Evolutionary conservation across 2,888 invertebrate genomes (phyloP).

Genomic region (Xylocampa areola): DNA sequence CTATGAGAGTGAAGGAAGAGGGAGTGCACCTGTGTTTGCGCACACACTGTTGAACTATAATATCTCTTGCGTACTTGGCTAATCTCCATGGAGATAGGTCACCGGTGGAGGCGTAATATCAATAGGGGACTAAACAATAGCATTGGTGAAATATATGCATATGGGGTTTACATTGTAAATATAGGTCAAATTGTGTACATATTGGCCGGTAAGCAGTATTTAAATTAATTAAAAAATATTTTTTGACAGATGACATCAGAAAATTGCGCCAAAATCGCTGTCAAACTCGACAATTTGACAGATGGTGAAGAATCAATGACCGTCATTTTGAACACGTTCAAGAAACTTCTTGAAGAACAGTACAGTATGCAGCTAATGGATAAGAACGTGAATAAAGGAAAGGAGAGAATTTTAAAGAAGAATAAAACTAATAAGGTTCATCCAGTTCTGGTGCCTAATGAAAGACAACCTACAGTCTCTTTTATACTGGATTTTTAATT

Average conservation of each 20-base stretch:
- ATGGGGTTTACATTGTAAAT: too few relatives aligned
- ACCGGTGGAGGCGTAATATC: too few relatives aligned
- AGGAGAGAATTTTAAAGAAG: constrained; percentile 57
- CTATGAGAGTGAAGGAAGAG: too few relatives aligned
- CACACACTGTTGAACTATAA: too few relatives aligned
- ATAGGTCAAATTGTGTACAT: too few relatives aligned
- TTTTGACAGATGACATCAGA: constrained; percentile 74
- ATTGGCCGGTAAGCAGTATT: too few relatives aligned
- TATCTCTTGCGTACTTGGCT: too few relatives aligned
- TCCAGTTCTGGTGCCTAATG: constrained; percentile 65
- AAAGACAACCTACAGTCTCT: constrained; percentile 69
- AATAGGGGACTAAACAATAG: too few relatives aligned
- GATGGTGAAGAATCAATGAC: constrained; percentile 55
- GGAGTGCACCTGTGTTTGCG: too few relatives aligned
- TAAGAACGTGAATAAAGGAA: constrained; percentile 62
- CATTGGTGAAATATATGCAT: too few relatives aligned
- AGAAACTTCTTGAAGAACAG: constrained; percentile 72
- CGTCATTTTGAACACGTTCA: constrained; percentile 62
- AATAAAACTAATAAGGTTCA: constrained; percentile 65
- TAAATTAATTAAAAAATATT: not conserved
- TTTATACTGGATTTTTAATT: constrained; percentile 62
- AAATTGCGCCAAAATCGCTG: constrained; percentile 74
- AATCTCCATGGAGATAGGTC: too few relatives aligned
- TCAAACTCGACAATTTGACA: constrained; percentile 72
- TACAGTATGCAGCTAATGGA: constrained; percentile 69